Evolutionary conservation across 2,888 invertebrate species (phyloP).

Genomic region (Chaetoderma sp.): DNA sequence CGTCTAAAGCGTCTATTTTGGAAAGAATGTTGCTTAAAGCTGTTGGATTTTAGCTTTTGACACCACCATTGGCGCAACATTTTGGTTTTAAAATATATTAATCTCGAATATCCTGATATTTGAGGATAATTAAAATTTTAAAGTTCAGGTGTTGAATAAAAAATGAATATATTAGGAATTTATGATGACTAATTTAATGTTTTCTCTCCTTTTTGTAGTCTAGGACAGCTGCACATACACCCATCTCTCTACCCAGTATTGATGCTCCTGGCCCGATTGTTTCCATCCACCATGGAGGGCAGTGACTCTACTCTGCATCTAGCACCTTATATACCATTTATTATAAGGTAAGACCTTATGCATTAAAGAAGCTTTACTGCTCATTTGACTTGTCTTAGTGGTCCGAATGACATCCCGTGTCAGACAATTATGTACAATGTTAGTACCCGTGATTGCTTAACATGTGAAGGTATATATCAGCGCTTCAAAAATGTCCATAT

Average conservation of each 20-base stretch:
- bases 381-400: not conserved
- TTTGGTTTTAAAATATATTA: no score
- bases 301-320: conserved; percentile 79
- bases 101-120: no score
- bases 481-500: no score
- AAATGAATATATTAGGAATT: not conserved
- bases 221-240: conserved; percentile 62
- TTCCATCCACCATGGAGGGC: conserved; percentile 81
- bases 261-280: conserved; percentile 81
- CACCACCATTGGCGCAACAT: no score
- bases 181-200: not conserved
- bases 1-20: no score
- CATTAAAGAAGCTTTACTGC: not conserved
- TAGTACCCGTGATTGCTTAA: no score
- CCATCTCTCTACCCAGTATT: conserved; percentile 82
- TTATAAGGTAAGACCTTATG: conserved; percentile 67
- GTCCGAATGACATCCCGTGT: not conserved
- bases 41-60: no score
- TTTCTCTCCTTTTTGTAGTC: not conserved
- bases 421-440: no score
- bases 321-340: conserved; percentile 76
- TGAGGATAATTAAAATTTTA: no score
- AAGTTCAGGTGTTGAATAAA: not conserved
- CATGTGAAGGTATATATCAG: no score
- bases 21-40: no score